Conservation (phyloP, 2,113 vertebrate species). For the Zosterops borbonicus region DNA sequence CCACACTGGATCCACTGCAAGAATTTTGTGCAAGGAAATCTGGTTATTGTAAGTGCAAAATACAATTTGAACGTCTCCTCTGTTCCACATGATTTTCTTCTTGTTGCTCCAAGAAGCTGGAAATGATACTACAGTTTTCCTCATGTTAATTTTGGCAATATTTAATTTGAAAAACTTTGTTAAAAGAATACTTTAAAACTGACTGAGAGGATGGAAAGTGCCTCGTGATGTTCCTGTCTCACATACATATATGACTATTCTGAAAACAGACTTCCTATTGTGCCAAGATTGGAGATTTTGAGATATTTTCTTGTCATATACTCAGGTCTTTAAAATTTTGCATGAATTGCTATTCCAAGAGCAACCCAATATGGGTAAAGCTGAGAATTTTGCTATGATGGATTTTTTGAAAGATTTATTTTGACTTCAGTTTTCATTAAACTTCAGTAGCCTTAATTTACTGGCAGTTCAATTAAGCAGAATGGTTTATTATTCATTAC, state of each 20-base stretch:
- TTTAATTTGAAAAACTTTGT: neutral
- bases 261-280: neutral
- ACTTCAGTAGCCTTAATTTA: neutral
- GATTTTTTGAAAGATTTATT: neutral
- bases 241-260: neutral
- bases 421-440: neutral
- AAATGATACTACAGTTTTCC: neutral
- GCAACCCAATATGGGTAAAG: neutral
- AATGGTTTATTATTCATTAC: neutral
- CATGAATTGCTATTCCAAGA: neutral
- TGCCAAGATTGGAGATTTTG: neutral
- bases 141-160: neutral
- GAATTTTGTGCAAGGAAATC: neutral
- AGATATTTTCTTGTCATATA: neutral
- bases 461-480: neutral
- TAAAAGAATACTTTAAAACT: neutral
- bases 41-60: neutral
- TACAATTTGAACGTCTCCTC: neutral
- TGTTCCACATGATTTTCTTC: neutral
- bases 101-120: neutral
- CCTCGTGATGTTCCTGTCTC: neutral
- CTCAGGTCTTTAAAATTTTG: neutral
- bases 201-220: neutral
- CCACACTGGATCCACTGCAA: neutral
- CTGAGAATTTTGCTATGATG: neutral